phyloP scores from a whole-genome alignment of 2,797 vertebrate species.

The Phrynocephalus guinanensis region DNA sequence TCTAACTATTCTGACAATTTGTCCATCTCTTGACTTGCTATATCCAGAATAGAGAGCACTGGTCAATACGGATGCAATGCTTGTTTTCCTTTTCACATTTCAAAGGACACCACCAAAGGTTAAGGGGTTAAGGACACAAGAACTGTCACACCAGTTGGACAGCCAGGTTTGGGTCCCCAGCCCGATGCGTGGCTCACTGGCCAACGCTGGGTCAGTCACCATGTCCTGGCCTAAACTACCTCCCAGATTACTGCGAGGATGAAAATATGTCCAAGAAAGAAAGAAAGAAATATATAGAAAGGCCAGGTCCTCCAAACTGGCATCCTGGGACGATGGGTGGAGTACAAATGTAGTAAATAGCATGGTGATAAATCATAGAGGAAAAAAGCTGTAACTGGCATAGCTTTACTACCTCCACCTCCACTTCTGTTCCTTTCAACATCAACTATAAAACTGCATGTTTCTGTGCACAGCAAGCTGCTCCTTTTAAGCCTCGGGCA shows the following conservation, averaged over 20 bases:
- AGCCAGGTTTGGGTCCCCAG: neutral
- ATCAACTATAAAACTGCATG: neutral
- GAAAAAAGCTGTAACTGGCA: neutral
- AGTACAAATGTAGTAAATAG: no score
- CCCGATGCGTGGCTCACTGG: neutral
- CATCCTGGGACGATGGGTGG: no score
- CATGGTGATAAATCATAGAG: no score
- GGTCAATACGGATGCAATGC: neutral
- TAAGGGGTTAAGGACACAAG: slow-evolving; percentile 7
- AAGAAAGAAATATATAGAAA: no score
- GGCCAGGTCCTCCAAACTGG: no score
- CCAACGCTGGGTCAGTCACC: no score
- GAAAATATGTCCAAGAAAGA: no score
- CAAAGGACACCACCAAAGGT: neutral
- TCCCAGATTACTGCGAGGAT: no score
- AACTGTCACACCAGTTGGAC: neutral
- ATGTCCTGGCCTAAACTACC: no score
- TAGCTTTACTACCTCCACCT: no score
- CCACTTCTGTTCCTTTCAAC: neutral
- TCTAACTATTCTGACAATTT: no score
- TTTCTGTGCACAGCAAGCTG: neutral
- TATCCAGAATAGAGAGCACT: neutral
- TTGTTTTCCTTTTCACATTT: neutral
- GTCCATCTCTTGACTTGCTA: neutral
- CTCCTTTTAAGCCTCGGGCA: neutral